Evolutionary conservation across 2,888 invertebrate species (phyloP).

Genomic region (Pimpla rufipes): DNA sequence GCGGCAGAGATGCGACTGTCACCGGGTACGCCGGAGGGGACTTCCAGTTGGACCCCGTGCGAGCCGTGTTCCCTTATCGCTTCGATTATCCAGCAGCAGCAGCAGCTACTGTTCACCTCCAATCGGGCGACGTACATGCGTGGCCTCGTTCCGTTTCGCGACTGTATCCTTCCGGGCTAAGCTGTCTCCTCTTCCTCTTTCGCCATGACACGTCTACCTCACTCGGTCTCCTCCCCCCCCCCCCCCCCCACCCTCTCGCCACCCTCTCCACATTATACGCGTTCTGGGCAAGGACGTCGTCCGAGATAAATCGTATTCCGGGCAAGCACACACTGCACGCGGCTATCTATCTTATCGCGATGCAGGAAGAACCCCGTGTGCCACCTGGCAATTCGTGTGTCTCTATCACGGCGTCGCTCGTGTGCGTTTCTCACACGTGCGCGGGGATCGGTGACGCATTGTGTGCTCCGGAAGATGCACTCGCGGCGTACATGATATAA

Average conservation of each 20-base stretch:
- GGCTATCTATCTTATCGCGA: slow-evolving; percentile 65
- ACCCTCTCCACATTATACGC: slow-evolving; percentile 58
- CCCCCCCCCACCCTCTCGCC: slow-evolving; percentile 8
- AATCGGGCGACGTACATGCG: slow-evolving; percentile 61
- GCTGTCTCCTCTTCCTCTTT: slow-evolving; percentile 51
- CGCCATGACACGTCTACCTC: slow-evolving; percentile 42
- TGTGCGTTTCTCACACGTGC: too few species aligned
- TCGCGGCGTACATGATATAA: background rate
- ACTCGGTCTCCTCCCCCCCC: slow-evolving; percentile 20
- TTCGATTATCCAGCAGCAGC: slow-evolving; percentile 74
- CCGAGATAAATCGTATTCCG: slow-evolving; percentile 67
- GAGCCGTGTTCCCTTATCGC: slow-evolving; percentile 73
- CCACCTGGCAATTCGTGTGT: slow-evolving; percentile 14
- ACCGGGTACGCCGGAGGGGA: slow-evolving; percentile 43
- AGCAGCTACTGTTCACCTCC: slow-evolving; percentile 56
- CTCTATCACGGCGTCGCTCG: too few species aligned
- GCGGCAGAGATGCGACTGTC: slow-evolving; percentile 44
- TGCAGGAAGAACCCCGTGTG: slow-evolving; percentile 56
- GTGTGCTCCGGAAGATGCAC: slow-evolving; percentile 11
- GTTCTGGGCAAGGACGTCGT: slow-evolving; percentile 64
- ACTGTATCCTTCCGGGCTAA: slow-evolving; percentile 64
- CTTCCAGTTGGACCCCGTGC: slow-evolving; percentile 48
- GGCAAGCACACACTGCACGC: slow-evolving; percentile 50
- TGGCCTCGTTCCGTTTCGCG: slow-evolving; percentile 60
- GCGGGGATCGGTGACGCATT: background rate